phyloP scores from a whole-genome alignment of 2,888 invertebrate species.

The Andrena chrysosceles region DNA sequence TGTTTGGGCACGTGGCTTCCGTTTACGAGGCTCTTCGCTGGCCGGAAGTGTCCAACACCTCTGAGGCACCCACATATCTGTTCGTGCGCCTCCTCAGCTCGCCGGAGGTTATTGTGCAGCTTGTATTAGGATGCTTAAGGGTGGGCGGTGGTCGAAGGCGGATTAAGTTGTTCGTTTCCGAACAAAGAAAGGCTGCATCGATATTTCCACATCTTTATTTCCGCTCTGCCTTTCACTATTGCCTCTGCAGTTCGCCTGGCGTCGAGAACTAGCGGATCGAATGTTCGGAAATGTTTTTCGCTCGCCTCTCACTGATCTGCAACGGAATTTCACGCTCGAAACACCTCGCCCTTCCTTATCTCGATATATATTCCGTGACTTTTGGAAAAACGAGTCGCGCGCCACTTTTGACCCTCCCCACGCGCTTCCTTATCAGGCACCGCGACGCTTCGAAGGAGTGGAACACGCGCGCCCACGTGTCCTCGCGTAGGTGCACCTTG shows the following conservation, averaged over 20 bases:
- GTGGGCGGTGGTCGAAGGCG: constrained; percentile 53
- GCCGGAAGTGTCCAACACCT: constrained; percentile 57
- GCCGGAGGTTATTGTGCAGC: constrained; percentile 27
- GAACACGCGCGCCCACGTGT: constrained; percentile 67
- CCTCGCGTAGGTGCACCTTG: constrained; percentile 66
- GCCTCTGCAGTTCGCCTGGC: constrained; percentile 31
- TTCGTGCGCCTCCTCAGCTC: constrained; percentile 1
- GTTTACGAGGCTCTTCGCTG: constrained; percentile 24
- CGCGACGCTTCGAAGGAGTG: constrained; percentile 67
- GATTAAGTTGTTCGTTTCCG: constrained; percentile 57
- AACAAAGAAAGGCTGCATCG: constrained; percentile 41
- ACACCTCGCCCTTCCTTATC: constrained; percentile 1
- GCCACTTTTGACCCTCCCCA: constrained; percentile 48
- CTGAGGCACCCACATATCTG: constrained; percentile 53
- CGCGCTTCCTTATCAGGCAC: constrained; percentile 69
- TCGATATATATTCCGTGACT: not conserved
- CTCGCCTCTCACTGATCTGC: not conserved
- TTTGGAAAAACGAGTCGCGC: constrained; percentile 29
- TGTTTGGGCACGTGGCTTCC: constrained; percentile 41
- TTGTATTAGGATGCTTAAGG: constrained; percentile 17
- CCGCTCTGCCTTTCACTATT: constrained; percentile 55
- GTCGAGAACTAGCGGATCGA: not conserved
- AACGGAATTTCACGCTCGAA: constrained; percentile 11
- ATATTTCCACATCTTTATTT: constrained; percentile 58
- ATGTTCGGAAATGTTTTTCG: not conserved